Evolutionary conservation across 2,797 vertebrate genomes (phyloP).

Genomic region (Anniella stebbinsi): DNA sequence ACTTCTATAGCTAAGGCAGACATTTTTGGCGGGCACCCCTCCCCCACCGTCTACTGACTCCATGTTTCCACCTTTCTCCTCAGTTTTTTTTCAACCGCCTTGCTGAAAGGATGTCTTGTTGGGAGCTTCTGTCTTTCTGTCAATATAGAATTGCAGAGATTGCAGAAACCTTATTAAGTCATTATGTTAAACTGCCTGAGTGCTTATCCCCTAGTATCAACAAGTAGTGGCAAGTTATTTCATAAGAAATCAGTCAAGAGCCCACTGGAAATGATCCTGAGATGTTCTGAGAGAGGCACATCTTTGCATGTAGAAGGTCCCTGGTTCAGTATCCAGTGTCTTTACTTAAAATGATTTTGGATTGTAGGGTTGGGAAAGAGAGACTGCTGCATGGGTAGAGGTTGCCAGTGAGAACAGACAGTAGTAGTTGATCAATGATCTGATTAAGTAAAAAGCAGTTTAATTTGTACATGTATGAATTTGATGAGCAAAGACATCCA

Average conservation of each 20-base stretch:
- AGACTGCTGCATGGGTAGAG: background rate
- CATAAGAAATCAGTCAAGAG: background rate
- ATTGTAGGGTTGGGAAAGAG: background rate
- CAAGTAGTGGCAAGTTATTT: background rate
- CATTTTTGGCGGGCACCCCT: no score
- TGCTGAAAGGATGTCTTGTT: no score
- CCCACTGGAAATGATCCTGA: background rate
- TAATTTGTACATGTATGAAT: background rate
- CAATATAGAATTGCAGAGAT: background rate
- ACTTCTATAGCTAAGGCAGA: no score
- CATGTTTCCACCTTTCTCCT: no score
- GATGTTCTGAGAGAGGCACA: background rate
- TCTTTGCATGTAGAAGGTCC: background rate
- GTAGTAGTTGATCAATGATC: background rate
- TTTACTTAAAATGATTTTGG: background rate
- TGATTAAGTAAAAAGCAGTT: background rate
- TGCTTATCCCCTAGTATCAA: background rate
- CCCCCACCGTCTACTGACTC: no score
- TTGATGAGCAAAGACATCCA: background rate
- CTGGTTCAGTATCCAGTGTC: background rate
- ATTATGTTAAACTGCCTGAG: background rate
- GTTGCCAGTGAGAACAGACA: background rate
- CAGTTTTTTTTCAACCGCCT: no score
- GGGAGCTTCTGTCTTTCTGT: no score
- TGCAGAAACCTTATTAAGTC: background rate